phyloP scores from a whole-genome alignment of 30 jellyfish, hydroid and myxozoan genomes.

The Aurelia sp. region DNA sequence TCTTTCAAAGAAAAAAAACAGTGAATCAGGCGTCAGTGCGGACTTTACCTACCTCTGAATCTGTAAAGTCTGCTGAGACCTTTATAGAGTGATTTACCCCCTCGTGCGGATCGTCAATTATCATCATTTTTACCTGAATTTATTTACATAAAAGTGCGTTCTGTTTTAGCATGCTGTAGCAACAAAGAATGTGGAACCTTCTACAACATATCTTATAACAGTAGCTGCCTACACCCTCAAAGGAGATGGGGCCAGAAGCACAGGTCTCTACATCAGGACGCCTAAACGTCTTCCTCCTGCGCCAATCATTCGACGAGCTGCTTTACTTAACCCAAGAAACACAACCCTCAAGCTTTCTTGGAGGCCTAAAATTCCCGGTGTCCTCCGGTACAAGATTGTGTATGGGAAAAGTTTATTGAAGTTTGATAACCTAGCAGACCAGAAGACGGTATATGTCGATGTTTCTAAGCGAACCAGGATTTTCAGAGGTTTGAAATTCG shows the following conservation, averaged over 20 bases:
- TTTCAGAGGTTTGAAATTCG: slow-evolving; percentile 69
- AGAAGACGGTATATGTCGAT: slow-evolving; percentile 52
- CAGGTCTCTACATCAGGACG: slow-evolving; percentile 65
- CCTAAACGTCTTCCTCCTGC: slow-evolving; percentile 93
- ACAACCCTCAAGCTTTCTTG: slow-evolving; percentile 71
- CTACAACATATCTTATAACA: slow-evolving; percentile 76
- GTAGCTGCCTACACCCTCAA: slow-evolving; percentile 93
- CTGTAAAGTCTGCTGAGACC: too few relatives aligned
- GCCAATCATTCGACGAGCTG: slow-evolving; percentile 75
- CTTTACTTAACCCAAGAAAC: slow-evolving; percentile 21
- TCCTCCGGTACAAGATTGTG: slow-evolving; percentile 69
- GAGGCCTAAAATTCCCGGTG: slow-evolving; percentile 85
- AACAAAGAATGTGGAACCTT: slow-evolving; percentile 51
- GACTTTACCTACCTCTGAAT: too few relatives aligned
- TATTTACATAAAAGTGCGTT: not conserved
- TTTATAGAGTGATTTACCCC: too few relatives aligned
- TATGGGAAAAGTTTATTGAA: slow-evolving; percentile 86
- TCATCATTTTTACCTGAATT: not conserved
- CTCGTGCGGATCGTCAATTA: not conserved
- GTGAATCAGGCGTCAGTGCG: too few relatives aligned
- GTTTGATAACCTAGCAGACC: slow-evolving; percentile 76
- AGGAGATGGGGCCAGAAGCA: slow-evolving; percentile 92
- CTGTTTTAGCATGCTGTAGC: slow-evolving; percentile 77
- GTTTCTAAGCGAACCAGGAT: slow-evolving; percentile 45
- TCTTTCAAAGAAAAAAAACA: too few relatives aligned